These are phyloP conservation scores for Fulmarus glacialis DNA, from an alignment of 2,113 vertebrate species.

Conservation along the genomic window DNA sequence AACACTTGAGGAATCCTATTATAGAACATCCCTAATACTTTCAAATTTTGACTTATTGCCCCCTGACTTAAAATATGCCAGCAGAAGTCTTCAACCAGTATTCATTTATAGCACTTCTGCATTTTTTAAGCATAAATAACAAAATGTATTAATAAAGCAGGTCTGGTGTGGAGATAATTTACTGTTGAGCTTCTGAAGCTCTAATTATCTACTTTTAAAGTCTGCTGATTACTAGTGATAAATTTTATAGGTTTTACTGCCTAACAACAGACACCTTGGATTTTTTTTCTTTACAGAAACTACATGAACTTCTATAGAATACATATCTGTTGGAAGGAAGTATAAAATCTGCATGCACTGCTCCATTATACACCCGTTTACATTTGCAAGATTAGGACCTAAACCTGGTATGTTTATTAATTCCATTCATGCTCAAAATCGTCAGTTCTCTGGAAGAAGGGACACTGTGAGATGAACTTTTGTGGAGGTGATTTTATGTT, in stretches of 20 bases:
- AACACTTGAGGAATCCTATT: background rate
- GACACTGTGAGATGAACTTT: background rate
- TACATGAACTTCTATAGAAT: background rate
- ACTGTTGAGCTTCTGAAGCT: background rate
- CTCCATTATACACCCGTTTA: background rate
- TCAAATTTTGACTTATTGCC: background rate
- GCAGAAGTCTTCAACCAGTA: background rate
- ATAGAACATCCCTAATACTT: background rate
- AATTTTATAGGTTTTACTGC: background rate
- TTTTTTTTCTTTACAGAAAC: background rate
- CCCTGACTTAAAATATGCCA: background rate
- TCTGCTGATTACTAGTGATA: background rate
- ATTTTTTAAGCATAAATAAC: slow-evolving; percentile 1
- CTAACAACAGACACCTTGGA: background rate
- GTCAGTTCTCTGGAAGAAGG: background rate
- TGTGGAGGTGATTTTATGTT: background rate
- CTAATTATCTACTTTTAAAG: slow-evolving; percentile 19
- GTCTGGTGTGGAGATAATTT: background rate
- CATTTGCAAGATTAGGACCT: background rate
- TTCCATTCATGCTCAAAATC: background rate
- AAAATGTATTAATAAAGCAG: background rate
- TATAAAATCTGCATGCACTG: background rate
- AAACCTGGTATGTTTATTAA: background rate
- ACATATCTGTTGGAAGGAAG: background rate
- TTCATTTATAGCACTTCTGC: background rate